Percentiles rank a stretch among this genome's conserved stretches.
Evolutionary conservation across 1,140 invertebrate species (phyloP).

Genomic region (Pseudomyrmex flavicornis): DNA sequence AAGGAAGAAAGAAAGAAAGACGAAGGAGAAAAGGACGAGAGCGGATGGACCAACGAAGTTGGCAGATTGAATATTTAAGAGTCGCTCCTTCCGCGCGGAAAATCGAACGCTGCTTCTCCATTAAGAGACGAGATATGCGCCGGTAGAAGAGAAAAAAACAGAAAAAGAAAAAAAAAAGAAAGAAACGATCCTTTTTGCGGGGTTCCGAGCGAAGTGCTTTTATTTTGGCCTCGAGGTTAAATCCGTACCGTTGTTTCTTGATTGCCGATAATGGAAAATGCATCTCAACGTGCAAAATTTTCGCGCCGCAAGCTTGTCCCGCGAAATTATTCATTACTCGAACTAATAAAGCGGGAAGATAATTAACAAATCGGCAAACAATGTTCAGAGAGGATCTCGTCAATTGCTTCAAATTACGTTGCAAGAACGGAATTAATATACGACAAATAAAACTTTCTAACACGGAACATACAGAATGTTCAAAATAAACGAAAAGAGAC

Average conservation of each 20-base stretch:
- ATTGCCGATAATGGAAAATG: slow-evolving; percentile 37
- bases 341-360: neutral
- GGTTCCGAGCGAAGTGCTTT: neutral
- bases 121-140: slow-evolving; percentile 72
- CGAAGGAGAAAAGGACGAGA: slow-evolving; percentile 21
- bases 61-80: slow-evolving; percentile 82
- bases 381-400: neutral
- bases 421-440: neutral
- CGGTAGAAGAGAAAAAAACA: neutral
- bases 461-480: neutral
- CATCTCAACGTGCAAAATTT: slow-evolving; percentile 11
- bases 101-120: slow-evolving; percentile 82
- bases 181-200: slow-evolving; percentile 13
- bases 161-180: slow-evolving; percentile 8
- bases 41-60: slow-evolving; percentile 47
- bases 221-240: slow-evolving; percentile 25
- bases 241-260: slow-evolving; percentile 33
- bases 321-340: neutral
- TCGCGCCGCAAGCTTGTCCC: neutral
- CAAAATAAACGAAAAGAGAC: slow-evolving; percentile 2
- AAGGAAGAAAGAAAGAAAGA: slow-evolving; percentile 29
- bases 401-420: neutral
- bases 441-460: slow-evolving; percentile 8
- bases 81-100: slow-evolving; percentile 75
- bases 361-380: neutral